Evolutionary conservation across 2,797 vertebrate species (phyloP).

Genomic region (Sebastes aleutianus): DNA sequence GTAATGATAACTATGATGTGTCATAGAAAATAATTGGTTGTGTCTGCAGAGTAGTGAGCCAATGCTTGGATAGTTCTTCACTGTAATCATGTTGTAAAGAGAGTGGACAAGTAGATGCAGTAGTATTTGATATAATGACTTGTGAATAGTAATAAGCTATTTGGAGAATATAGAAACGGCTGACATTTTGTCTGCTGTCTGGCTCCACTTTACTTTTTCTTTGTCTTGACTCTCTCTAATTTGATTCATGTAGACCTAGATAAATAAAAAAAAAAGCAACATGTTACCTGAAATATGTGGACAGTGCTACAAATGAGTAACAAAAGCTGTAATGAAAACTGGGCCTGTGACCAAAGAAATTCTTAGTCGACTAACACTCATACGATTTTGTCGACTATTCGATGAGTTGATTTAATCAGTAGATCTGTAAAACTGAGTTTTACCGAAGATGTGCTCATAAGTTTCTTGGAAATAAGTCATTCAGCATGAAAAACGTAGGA

Average conservation of each 20-base stretch:
- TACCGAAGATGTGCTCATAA: too few relatives aligned
- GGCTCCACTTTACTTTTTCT: neutral
- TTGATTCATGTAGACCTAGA: neutral
- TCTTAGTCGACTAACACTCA: too few relatives aligned
- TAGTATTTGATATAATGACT: neutral
- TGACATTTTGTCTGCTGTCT: neutral
- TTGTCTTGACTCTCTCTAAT: neutral
- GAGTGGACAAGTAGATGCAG: neutral
- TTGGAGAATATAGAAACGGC: neutral
- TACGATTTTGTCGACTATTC: too few relatives aligned
- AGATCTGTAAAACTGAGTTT: too few relatives aligned
- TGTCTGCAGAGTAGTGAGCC: neutral
- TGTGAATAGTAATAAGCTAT: neutral
- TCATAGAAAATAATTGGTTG: conserved; percentile 9
- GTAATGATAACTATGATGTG: neutral
- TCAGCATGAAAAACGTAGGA: too few relatives aligned
- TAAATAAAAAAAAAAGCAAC: neutral
- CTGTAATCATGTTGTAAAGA: neutral
- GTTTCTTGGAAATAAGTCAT: too few relatives aligned
- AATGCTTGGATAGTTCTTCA: neutral
- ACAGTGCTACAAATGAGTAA: conserved; percentile 12
- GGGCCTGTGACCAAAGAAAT: too few relatives aligned
- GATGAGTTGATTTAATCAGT: too few relatives aligned
- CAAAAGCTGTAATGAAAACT: neutral
- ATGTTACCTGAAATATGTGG: neutral